Base-by-base conservation (phyloP, 1,140 invertebrate species). In the Formica exsecta region DNA sequence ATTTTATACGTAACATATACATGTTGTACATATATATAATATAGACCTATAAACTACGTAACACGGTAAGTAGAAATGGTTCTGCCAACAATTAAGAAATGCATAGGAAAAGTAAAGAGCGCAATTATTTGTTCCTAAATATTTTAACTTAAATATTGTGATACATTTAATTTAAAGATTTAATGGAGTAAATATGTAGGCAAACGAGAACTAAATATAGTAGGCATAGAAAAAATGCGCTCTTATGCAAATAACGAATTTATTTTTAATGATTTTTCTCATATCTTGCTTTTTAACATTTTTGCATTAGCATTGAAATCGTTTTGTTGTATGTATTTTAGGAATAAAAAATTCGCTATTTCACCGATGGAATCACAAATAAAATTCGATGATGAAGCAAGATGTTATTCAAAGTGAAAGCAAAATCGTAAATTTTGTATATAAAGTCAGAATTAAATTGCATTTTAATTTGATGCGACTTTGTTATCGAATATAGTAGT, bases 311-410 rank as follows among this genome's bases (percentile, higher is more conserved):
- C 13, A 62, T 62, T 73, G 16, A 81, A 54, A 71, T 61, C 22
- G 7, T 81, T 68, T 68, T 86, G 16, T 87, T 88, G 19, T 65
- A 83, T 88, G 16, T 65, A 83, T 88, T 88, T 71, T 88, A 76
- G 76, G 48, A 54, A 29, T 76, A 68, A 74, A 54, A 86, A 61
- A 57, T 75, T 61, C 51, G 62, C 59, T 79, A 66, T 81, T 74
- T 41, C 22, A 51, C 64, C 64, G 54, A 66, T 41, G 68, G n/a
- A 29, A 86, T 68, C 44, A 38, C 29, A 48, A 64, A 83, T 75
- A 86, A 59, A 57, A n/a, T 48, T 2, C 66, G 29, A 74, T 54
- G 41, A 41, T 51, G 51, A 81, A 61, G 70, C 74, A 73, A 61
- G 65, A 79, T 68, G 36, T 81, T 71, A 13, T 83, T 73, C 70